Evolutionary conservation across 2,797 vertebrate genomes (phyloP), one percentile per base, ranked within the genome.

Genomic region (Brotula barbata): DNA sequence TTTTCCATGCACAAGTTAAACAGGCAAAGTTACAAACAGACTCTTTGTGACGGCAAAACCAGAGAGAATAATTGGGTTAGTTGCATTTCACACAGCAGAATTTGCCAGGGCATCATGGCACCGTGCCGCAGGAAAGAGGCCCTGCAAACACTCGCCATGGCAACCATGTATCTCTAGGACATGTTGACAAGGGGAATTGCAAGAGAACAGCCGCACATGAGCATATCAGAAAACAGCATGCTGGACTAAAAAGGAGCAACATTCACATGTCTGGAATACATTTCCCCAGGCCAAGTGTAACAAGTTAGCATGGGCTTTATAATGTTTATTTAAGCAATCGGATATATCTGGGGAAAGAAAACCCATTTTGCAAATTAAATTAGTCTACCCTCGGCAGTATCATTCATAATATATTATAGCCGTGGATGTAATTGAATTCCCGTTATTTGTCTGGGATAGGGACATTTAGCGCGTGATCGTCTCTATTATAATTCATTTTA

Each of bases 381-480:
- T 48, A 64, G 33, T 71, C 56, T 57, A 46, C 37, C 34, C 58
- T 65, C 45, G 48, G 20, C 40, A 63, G 64, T 46, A 57, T 82
- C 68, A 78, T 79, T 78, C 58, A 81, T 80, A 77, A 77, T 84
- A 78, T 49, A 85, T 80, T 39, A 82, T 58, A 80, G 73, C 78
- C 72, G 77, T 48, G 73, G 77, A 74, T 77, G 64, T 42, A 36
- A 81, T 72, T 75, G 10, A 65, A 50, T 64, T 82, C 31, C 48
- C 59, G 47, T 65, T 73, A 62, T 79, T 72, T 71, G 45, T 66
- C 48, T 40, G 20, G 41, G 31, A 53, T 34, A 40, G 52, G 61
- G 63, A 14, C 31, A 57, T 53, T 63, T 39, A 51, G 25, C 7
- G 31, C 52, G 54, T 72, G 33, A 53, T 40, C 47, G 53, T 76